Base-by-base conservation (phyloP, 2,113 vertebrate species). In the Typhlomys cinereus region DNA sequence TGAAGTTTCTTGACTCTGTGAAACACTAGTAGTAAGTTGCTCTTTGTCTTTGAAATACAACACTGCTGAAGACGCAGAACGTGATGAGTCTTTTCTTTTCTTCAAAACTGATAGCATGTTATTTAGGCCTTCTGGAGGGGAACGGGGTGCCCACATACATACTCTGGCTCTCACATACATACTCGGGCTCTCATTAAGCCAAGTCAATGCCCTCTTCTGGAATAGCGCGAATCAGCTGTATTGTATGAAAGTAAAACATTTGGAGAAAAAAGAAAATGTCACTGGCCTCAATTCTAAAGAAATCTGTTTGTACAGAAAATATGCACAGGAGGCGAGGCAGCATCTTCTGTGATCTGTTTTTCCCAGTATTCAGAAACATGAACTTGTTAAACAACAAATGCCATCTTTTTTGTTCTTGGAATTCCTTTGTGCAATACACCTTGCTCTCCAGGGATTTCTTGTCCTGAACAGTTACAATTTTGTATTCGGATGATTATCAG, bases 1-100 rank as follows among this genome's bases (percentile, higher is more conserved):
- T 88, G 66, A 84, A 86, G 79, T 67, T 79, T 69, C 69, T 73
- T 73, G 61, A 85, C 41, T 52, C 54, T 50, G 18, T 31, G 54
- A 78, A n/a, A 7, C 25, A 85, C 83, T 91, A 64, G 80, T 83
- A 93, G 91, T 41, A 67, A 94, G 39, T 74, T 18, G 0, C 10
- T 76, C 89, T 91, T 85, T 89, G 48, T 80, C 79, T 94, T 92
- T 95, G 93, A 96, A 96, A 94, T 81, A 80, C 89, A 93, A 83
- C 73, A 44, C 69, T 84, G 61, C 91, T 75, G 64, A 86, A 50
- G 83, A 29, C 0, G 46, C 81, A 88, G 64, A 96, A 69, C 2
- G 34, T 9, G 69, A 14, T 36, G 46, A 48, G 3, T 4, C 61
- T 92, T 73, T 95, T 70, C 17, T 82, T 96, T 95, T 76, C 75